Conservation (phyloP, 2,113 vertebrate species). For the Meles meles region DNA sequence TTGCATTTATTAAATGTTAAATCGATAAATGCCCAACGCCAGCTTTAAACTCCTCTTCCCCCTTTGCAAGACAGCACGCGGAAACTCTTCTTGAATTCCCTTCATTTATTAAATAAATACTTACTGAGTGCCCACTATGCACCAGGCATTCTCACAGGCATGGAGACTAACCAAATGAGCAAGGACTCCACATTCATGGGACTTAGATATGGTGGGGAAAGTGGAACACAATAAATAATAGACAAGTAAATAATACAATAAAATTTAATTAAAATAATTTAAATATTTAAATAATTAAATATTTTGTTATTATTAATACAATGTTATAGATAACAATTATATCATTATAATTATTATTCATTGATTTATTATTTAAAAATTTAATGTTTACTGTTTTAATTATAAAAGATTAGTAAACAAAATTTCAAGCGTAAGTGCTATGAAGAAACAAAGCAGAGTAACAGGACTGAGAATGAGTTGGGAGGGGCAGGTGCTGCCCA, state of each 20-base stretch:
- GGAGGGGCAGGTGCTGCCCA: neutral
- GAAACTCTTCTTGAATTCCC: neutral
- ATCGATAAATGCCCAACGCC: neutral
- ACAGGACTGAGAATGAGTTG: neutral
- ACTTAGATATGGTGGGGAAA: neutral
- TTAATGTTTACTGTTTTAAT: neutral
- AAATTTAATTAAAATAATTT: neutral
- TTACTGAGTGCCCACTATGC: neutral
- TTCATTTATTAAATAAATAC: neutral
- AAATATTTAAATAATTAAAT: neutral
- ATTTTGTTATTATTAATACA: neutral
- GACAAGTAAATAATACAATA: neutral
- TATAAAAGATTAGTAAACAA: neutral
- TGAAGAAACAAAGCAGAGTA: conserved; percentile 11
- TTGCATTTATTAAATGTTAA: neutral
- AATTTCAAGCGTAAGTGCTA: neutral
- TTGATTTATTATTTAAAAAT: neutral
- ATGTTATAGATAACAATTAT: neutral
- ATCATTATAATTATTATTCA: neutral
- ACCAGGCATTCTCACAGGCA: neutral
- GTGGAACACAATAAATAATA: neutral
- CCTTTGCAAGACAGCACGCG: neutral
- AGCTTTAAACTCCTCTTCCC: neutral
- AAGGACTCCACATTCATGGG: neutral
- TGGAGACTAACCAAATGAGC: neutral